Percentiles rank a stretch among this genome's conserved stretches.
Conservation (phyloP, 1,140 invertebrate genomes). For the Euglossa dilemma region DNA sequence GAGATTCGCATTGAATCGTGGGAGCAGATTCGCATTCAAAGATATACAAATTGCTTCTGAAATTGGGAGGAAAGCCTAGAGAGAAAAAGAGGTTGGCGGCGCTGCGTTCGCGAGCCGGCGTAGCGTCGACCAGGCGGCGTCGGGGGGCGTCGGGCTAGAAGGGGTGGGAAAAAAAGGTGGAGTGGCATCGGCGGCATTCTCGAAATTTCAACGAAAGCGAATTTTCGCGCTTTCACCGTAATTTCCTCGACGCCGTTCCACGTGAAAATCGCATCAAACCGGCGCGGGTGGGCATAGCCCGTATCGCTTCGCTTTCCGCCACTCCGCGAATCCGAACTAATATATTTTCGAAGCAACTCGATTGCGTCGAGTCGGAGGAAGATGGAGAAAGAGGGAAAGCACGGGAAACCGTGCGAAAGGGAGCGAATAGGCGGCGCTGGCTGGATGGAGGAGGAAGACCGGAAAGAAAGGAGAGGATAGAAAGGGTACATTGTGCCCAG, state of each 20-base stretch:
- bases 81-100: neutral
- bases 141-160: neutral
- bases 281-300: conserved; percentile 37
- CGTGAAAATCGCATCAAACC: conserved; percentile 71
- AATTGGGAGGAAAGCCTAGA: conserved; percentile 53
- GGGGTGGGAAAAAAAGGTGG: conserved; percentile 45
- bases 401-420: neutral
- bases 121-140: neutral
- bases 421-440: neutral
- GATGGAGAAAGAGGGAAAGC: conserved; percentile 34
- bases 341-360: conserved; percentile 74
- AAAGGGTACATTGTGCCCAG: conserved; percentile 68
- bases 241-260: conserved; percentile 68
- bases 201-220: conserved; percentile 72
- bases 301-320: conserved; percentile 70
- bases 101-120: neutral
- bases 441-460: neutral
- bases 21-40: conserved; percentile 50
- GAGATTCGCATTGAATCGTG: conserved; percentile 11
- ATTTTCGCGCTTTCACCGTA: conserved; percentile 74
- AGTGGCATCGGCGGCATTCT: conserved; percentile 62
- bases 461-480: conserved; percentile 24
- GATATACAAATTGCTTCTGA: conserved; percentile 67
- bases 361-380: conserved; percentile 66
- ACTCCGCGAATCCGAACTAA: conserved; percentile 74